Conservation (phyloP, 2,797 vertebrate genomes). For the Valencia hispanica region DNA sequence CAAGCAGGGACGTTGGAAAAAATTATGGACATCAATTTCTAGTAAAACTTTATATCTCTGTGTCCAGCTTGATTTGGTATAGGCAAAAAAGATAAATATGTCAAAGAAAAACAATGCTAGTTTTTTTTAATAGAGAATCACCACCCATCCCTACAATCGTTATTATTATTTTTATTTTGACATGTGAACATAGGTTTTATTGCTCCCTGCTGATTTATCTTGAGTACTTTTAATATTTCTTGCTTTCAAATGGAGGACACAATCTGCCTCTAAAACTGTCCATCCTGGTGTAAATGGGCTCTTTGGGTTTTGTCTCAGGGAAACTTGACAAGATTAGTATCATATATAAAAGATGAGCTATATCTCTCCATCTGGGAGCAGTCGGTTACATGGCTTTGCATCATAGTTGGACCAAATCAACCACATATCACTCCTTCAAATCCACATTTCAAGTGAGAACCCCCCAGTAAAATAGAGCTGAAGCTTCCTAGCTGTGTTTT, state of each 20-base stretch:
- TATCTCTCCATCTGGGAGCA: neutral
- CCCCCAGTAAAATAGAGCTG: too few relatives aligned
- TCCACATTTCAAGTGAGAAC: neutral
- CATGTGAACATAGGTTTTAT: neutral
- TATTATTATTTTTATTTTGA: neutral
- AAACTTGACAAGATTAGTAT: neutral
- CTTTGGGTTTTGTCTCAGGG: neutral
- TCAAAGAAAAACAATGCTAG: neutral
- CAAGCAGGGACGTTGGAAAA: too few relatives aligned
- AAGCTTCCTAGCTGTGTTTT: neutral
- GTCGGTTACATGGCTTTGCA: neutral
- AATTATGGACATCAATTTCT: too few relatives aligned
- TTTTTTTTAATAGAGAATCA: neutral
- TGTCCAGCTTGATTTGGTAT: neutral
- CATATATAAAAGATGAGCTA: neutral
- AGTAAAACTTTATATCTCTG: too few relatives aligned
- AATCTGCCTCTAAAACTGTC: neutral
- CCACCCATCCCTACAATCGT: neutral
- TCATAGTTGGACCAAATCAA: neutral
- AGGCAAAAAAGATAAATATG: neutral
- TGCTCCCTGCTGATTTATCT: neutral
- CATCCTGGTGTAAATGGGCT: neutral
- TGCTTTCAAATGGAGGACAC: neutral
- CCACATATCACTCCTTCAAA: neutral
- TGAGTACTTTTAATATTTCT: neutral